Conservation (phyloP, 2,113 vertebrate genomes). For the Tachuris rubrigastra region DNA sequence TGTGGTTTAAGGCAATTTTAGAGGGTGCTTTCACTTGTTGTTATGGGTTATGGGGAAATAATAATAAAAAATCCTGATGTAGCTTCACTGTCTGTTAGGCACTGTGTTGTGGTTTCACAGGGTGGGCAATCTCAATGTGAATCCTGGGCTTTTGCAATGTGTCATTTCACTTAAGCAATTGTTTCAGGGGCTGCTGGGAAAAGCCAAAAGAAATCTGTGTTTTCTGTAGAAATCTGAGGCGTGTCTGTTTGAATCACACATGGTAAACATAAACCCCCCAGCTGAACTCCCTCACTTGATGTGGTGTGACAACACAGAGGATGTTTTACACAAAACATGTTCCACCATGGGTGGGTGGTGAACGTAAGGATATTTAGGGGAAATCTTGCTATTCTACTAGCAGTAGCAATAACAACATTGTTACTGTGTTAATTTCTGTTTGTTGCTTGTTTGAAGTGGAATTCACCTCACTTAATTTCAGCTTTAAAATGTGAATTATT, state of each 20-base stretch:
- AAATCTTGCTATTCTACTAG: not conserved
- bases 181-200: constrained; percentile 24
- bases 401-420: not conserved
- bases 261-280: not conserved
- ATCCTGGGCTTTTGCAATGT: constrained; percentile 11
- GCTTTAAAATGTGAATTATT: not conserved
- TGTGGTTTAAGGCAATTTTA: constrained; percentile 50
- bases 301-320: constrained; percentile 15
- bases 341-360: not conserved
- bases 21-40: constrained; percentile 41
- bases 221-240: constrained; percentile 30
- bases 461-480: not conserved
- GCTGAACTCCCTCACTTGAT: constrained; percentile 21
- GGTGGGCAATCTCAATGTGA: not conserved
- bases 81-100: constrained; percentile 17
- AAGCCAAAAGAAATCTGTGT: constrained; percentile 22
- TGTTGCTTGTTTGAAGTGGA: not conserved
- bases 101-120: not conserved
- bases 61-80: not conserved
- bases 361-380: not conserved
- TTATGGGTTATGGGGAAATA: constrained; percentile 10
- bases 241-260: constrained; percentile 20
- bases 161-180: not conserved
- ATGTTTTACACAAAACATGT: not conserved
- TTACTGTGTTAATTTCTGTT: not conserved